Evolutionary conservation across 2,113 vertebrate genomes (phyloP).

Genomic region (Perca fluviatilis): DNA sequence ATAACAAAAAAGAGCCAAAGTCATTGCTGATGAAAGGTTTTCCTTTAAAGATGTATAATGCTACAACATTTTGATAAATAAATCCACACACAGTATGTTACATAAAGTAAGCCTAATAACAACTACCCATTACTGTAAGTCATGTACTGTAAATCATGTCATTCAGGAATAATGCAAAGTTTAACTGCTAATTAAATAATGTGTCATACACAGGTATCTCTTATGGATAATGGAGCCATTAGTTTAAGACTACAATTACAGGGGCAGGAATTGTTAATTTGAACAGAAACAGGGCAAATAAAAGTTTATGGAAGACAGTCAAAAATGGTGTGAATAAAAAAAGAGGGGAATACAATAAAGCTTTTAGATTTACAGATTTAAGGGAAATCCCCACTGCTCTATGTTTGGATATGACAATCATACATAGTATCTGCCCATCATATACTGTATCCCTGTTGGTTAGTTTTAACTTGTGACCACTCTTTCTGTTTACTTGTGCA

Average conservation of each 20-base stretch:
- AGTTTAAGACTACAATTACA: neutral
- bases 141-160: neutral
- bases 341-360: neutral
- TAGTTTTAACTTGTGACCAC: neutral
- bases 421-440: neutral
- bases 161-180: neutral
- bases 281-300: neutral
- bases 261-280: neutral
- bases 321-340: neutral
- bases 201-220: too few species aligned
- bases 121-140: neutral
- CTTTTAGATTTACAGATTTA: neutral
- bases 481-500: neutral
- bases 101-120: neutral
- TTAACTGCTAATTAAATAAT: too few species aligned
- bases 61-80: neutral
- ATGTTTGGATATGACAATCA: too few species aligned
- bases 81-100: neutral
- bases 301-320: neutral
- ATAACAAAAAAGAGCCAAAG: neutral
- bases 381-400: neutral
- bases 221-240: too few species aligned
- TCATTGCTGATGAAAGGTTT: neutral
- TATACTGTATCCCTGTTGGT: neutral
- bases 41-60: neutral